These are phyloP conservation scores for Hirudinaria manillensis DNA, from an alignment of 2,888 invertebrate species.

Conservation along the genomic window DNA sequence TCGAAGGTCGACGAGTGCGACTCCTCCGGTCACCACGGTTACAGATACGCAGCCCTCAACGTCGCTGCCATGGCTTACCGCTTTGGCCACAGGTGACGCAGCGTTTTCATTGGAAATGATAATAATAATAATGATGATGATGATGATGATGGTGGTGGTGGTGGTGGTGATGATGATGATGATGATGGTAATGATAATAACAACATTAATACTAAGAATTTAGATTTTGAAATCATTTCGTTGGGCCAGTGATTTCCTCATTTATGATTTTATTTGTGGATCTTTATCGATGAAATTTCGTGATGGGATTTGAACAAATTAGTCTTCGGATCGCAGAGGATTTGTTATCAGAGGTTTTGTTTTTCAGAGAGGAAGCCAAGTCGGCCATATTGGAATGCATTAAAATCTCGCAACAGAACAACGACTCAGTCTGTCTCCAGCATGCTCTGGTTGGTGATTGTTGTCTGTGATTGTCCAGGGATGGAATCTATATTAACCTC, in stretches of 20 bases:
- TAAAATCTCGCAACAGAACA: constrained; percentile 77
- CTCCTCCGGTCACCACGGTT: constrained; percentile 59
- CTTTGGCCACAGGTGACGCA: constrained; percentile 68
- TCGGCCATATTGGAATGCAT: constrained; percentile 74
- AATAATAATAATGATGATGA: constrained; percentile 37
- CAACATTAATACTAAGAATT: no score
- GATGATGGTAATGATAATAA: constrained; percentile 5
- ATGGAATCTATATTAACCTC: neutral
- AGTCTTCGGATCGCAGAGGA: no score
- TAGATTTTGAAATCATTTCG: no score
- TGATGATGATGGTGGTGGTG: constrained; percentile 36
- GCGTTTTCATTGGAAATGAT: constrained; percentile 43
- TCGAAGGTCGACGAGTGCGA: constrained; percentile 30
- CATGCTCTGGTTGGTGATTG: constrained; percentile 63
- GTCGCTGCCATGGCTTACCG: constrained; percentile 79
- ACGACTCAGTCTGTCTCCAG: constrained; percentile 77
- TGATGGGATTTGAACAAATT: no score
- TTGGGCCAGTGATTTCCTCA: no score
- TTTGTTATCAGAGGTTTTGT: no score
- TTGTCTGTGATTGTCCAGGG: no score
- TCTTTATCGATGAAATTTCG: no score
- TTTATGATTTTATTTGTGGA: no score
- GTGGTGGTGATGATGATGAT: constrained; percentile 26
- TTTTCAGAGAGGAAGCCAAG: constrained; percentile 36
- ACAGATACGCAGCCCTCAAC: constrained; percentile 83